A percentile compares a stretch with the other conserved stretches of the same genome.
phyloP scores from a whole-genome alignment of 2,888 invertebrate species.

The Lumbricus terrestris region DNA sequence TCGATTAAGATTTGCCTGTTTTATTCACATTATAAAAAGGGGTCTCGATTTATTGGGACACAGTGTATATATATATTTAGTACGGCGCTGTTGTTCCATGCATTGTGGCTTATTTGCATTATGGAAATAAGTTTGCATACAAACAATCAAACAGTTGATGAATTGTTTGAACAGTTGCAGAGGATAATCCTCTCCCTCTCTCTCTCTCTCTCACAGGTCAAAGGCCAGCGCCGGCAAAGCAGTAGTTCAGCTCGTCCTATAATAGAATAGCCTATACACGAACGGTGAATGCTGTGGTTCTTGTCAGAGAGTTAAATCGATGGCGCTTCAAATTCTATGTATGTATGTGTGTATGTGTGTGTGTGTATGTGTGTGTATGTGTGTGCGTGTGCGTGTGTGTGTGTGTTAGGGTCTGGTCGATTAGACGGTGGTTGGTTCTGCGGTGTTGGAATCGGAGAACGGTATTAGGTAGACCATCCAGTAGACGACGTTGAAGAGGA shows the following conservation, averaged over 20 bases:
- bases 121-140: background rate
- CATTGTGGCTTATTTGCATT: background rate
- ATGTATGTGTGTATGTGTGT: no score
- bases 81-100: background rate
- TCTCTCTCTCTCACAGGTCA: no score
- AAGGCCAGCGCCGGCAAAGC: background rate
- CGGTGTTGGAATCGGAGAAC: background rate
- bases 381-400: no score
- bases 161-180: background rate
- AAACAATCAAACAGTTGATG: background rate
- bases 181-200: background rate
- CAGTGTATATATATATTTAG: background rate
- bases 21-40: no score
- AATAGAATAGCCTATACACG: no score
- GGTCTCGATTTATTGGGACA: no score
- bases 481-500: slow-evolving; percentile 37
- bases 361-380: no score
- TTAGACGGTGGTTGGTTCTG: background rate
- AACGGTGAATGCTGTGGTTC: background rate
- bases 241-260: background rate
- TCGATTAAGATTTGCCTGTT: no score
- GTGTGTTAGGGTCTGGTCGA: no score
- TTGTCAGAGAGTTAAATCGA: background rate
- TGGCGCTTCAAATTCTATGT: background rate
- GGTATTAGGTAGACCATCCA: slow-evolving; percentile 33